A percentile compares a stretch with the other conserved stretches of the same genome.
These are phyloP conservation scores for Chrysina gloriosa DNA, from an alignment of 2,888 invertebrate species.

Conservation along the genomic window DNA sequence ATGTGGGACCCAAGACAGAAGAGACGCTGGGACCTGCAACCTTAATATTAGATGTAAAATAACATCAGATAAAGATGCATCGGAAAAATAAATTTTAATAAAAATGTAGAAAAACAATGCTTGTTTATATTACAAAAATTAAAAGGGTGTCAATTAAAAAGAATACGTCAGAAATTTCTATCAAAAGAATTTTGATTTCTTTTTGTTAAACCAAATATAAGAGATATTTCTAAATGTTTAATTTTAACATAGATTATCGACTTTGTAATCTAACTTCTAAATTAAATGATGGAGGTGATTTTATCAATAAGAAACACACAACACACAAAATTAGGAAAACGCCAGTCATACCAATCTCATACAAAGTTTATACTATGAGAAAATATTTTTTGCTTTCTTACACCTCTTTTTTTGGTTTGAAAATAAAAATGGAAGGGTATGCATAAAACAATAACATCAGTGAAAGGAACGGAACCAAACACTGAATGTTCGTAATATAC, in stretches of 20 bases:
- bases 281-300: conserved; percentile 1
- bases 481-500: conserved; percentile 53
- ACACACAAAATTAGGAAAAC: conserved; percentile 21
- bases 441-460: conserved; percentile 55
- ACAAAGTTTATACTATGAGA: conserved; percentile 21
- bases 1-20: conserved; percentile 55
- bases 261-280: conserved; percentile 15
- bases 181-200: conserved; percentile 1
- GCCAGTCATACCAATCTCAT: conserved; percentile 39
- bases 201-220: too few relatives aligned
- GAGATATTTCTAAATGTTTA: neutral
- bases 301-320: conserved; percentile 22
- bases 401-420: conserved; percentile 44
- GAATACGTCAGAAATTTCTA: conserved; percentile 21
- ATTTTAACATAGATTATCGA: conserved; percentile 7
- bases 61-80: conserved; percentile 44
- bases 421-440: conserved; percentile 47
- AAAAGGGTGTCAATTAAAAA: too few relatives aligned
- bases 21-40: conserved; percentile 60
- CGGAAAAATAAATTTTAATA: conserved; percentile 36
- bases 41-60: conserved; percentile 51
- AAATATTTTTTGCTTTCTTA: conserved; percentile 44
- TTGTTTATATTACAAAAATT: conserved; percentile 40
- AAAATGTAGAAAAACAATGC: conserved; percentile 30
- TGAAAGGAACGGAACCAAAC: conserved; percentile 59